Evolutionary conservation across 2,113 vertebrate species (phyloP).

Genomic region (Alaudala cheleensis): DNA sequence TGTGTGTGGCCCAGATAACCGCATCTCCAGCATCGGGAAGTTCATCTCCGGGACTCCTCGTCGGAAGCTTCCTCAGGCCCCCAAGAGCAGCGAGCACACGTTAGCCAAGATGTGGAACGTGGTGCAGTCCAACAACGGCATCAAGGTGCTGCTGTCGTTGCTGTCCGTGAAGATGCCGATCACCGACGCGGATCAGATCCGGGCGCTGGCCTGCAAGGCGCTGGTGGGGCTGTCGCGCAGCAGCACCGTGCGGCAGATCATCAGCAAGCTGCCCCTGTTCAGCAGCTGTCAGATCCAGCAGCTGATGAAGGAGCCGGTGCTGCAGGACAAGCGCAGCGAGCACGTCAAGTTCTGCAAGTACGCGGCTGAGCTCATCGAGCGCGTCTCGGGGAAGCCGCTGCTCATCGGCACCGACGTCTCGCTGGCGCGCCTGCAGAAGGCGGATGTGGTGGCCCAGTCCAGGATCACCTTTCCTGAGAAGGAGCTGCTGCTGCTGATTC

Average conservation of each 20-base stretch:
- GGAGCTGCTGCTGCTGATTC: slow-evolving; percentile 91
- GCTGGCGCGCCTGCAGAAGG: slow-evolving; percentile 92
- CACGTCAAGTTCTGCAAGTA: slow-evolving; percentile 98
- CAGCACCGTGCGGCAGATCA: slow-evolving; percentile 92
- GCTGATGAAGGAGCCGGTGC: slow-evolving; percentile 96
- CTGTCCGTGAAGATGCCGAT: slow-evolving; percentile 98
- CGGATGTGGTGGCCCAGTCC: slow-evolving; percentile 96
- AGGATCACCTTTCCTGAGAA: slow-evolving; percentile 96
- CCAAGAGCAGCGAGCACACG: slow-evolving; percentile 88
- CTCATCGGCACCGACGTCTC: slow-evolving; percentile 95
- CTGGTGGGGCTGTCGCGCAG: slow-evolving; percentile 93
- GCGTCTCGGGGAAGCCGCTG: slow-evolving; percentile 93
- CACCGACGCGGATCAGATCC: slow-evolving; percentile 96
- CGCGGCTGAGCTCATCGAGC: slow-evolving; percentile 92
- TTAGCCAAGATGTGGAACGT: slow-evolving; percentile 99
- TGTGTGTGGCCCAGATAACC: slow-evolving; percentile 94
- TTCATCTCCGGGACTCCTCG: slow-evolving; percentile 94
- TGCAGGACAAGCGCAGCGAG: slow-evolving; percentile 98
- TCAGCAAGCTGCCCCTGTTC: slow-evolving; percentile 97
- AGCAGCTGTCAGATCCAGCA: slow-evolving; percentile 98
- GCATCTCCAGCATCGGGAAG: slow-evolving; percentile 95
- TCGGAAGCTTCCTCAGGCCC: slow-evolving; percentile 87
- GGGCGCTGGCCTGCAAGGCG: slow-evolving; percentile 92
- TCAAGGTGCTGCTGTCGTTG: slow-evolving; percentile 95
- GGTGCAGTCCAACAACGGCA: slow-evolving; percentile 98